phyloP scores from a whole-genome alignment of 2,888 invertebrate genomes.

The Mylabris sibirica region DNA sequence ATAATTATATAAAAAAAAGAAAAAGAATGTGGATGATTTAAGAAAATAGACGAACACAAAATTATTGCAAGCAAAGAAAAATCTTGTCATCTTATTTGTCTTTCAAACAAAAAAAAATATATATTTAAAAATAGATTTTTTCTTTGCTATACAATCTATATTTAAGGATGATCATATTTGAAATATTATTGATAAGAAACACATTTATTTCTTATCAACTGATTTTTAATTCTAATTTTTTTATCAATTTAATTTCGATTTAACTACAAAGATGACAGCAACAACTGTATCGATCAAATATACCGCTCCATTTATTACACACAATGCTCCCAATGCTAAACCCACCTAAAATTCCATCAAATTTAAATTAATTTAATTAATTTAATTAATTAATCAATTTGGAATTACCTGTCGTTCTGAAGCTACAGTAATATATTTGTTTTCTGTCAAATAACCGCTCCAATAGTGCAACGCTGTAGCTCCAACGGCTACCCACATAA shows the following conservation, averaged over 20 bases:
- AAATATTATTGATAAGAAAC: background rate
- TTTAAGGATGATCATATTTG: background rate
- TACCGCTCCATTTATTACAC: constrained; percentile 80
- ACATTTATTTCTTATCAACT: background rate
- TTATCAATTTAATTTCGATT: constrained; percentile 38
- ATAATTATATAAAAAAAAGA: too few relatives aligned
- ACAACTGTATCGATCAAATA: constrained; percentile 83
- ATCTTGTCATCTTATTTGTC: background rate
- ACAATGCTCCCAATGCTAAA: constrained; percentile 80
- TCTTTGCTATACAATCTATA: background rate
- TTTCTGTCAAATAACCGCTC: constrained; percentile 84
- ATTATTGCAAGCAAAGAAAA: too few relatives aligned
- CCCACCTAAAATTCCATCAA: constrained; percentile 65
- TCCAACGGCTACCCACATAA: constrained; percentile 86
- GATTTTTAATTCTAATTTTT: background rate
- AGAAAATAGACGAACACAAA: too few relatives aligned
- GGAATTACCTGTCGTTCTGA: constrained; percentile 72
- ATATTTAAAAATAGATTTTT: too few relatives aligned
- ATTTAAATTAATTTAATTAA: constrained; percentile 21
- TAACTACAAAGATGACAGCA: constrained; percentile 67
- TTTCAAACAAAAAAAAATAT: too few relatives aligned
- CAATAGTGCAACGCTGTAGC: constrained; percentile 89
- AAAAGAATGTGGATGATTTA: too few relatives aligned
- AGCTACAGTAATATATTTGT: constrained; percentile 76
- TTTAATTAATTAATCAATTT: constrained; percentile 48